phyloP scores from a whole-genome alignment of 2,113 vertebrate species.

The Oreocharis arfaki region DNA sequence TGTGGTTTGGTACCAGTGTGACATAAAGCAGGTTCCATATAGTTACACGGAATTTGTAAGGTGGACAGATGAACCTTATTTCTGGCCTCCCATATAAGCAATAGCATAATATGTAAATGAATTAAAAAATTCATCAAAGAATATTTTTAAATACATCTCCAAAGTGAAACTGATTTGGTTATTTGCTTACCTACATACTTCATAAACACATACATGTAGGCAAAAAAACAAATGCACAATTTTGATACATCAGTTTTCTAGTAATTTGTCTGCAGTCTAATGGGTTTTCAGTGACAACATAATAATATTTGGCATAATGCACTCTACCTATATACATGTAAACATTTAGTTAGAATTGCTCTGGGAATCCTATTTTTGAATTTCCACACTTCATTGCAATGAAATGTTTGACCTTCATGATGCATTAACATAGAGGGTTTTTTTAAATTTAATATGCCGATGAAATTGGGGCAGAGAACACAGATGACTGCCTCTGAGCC shows the following conservation, averaged over 20 bases:
- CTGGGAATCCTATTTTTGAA: slow-evolving; percentile 1
- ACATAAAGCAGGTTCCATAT: background rate
- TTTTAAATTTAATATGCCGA: slow-evolving; percentile 29
- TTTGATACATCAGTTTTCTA: background rate
- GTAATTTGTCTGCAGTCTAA: background rate
- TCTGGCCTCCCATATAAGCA: background rate
- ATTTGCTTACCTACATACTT: background rate
- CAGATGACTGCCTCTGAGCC: slow-evolving; percentile 61
- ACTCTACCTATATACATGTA: background rate
- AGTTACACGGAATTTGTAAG: background rate
- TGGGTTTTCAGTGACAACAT: background rate
- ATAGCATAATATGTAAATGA: background rate
- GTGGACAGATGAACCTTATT: background rate
- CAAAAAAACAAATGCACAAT: background rate
- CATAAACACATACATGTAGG: background rate
- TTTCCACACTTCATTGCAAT: slow-evolving; percentile 20
- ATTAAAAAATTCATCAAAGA: background rate
- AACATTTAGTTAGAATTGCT: background rate
- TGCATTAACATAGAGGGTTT: slow-evolving; percentile 24
- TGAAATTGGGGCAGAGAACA: slow-evolving; percentile 56
- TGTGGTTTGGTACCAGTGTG: background rate
- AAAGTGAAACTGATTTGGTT: background rate
- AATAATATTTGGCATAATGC: background rate
- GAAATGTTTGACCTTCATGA: slow-evolving; percentile 51
- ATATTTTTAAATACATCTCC: background rate